Conservation (phyloP, 1,140 invertebrate species). For the Melitaea cinxia region DNA sequence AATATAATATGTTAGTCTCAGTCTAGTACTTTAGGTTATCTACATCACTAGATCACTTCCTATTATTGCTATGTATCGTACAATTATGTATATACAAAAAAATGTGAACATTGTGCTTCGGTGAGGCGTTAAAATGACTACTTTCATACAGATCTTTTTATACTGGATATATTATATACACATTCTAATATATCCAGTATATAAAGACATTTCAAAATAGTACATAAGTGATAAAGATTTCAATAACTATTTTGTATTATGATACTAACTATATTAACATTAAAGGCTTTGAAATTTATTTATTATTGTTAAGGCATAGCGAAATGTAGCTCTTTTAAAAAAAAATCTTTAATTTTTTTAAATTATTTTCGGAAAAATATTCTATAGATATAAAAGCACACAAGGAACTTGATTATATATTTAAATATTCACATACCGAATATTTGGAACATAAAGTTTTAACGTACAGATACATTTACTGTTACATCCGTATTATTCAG, state of each 20-base stretch:
- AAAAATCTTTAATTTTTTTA: neutral
- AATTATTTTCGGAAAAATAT: neutral
- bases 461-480: neutral
- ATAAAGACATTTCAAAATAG: too few species aligned
- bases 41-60: conserved; percentile 20
- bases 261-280: neutral
- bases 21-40: conserved; percentile 26
- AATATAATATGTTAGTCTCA: conserved; percentile 22
- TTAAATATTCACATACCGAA: neutral
- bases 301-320: conserved; percentile 1
- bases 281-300: neutral
- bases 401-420: conserved; percentile 18
- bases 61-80: conserved; percentile 31
- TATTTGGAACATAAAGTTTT: neutral
- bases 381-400: conserved; percentile 26
- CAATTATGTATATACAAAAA: conserved; percentile 8
- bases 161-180: too few species aligned
- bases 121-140: too few species aligned
- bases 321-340: neutral
- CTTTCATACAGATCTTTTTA: too few species aligned
- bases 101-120: conserved; percentile 17
- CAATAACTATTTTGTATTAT: too few species aligned
- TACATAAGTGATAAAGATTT: too few species aligned
- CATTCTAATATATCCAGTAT: too few species aligned
- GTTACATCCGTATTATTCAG: neutral